These are phyloP conservation scores for Mesaphorura yosii DNA, from an alignment of 1,140 invertebrate genomes.

Conservation along the genomic window DNA sequence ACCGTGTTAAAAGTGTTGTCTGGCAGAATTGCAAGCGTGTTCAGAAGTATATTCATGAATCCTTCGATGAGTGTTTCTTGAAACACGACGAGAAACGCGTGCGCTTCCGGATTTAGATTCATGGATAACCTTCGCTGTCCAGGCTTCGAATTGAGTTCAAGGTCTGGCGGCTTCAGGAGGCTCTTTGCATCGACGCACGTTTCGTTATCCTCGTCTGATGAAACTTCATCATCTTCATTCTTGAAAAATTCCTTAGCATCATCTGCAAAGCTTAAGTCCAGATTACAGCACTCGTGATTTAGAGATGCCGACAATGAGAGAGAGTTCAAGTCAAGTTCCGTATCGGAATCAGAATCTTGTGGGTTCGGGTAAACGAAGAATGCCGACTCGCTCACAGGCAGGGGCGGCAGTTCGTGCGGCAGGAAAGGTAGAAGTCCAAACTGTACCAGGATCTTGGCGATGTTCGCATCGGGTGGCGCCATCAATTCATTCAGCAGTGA, in stretches of 20 bases:
- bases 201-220: constrained; percentile 7
- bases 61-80: constrained; percentile 26
- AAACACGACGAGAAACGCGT: constrained; percentile 19
- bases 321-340: too few relatives aligned
- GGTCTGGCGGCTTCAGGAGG: too few relatives aligned
- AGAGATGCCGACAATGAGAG: too few relatives aligned
- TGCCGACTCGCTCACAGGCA: constrained; percentile 21
- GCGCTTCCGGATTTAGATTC: too few relatives aligned
- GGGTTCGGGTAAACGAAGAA: constrained; percentile 22
- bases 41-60: constrained; percentile 26
- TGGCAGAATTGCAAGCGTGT: constrained; percentile 27
- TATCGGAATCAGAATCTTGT: too few relatives aligned
- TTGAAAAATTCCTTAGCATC: neutral
- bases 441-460: constrained; percentile 17
- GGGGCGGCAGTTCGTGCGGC: constrained; percentile 22
- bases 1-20: constrained; percentile 22
- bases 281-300: too few relatives aligned
- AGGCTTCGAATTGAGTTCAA: too few relatives aligned
- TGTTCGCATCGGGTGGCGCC: constrained; percentile 27
- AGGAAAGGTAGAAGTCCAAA: constrained; percentile 26
- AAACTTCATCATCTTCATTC: constrained; percentile 5
- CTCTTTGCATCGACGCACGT: too few relatives aligned
- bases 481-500: constrained; percentile 26
- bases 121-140: too few relatives aligned
- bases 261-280: too few relatives aligned